These are phyloP conservation scores for Leptopterna dolabrata DNA, from an alignment of 2,888 invertebrate species.

Conservation along the genomic window DNA sequence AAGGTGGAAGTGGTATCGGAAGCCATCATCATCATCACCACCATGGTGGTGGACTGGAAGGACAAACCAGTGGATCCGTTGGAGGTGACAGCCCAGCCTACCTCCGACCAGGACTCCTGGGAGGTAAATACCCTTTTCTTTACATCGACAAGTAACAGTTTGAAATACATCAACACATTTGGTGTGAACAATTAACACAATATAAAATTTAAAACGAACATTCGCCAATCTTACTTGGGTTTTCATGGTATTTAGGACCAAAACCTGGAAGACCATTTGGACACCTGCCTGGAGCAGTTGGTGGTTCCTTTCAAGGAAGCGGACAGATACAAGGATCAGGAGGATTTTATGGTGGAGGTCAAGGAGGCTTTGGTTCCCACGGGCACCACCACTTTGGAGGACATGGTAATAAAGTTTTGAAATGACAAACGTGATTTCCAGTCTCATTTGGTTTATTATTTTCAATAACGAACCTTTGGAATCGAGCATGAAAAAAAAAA, in stretches of 20 bases:
- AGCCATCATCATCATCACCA: conserved; percentile 33
- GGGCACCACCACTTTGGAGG: background rate
- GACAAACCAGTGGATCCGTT: conserved; percentile 19
- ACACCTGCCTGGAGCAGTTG: conserved; percentile 5
- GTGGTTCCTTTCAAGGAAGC: conserved; percentile 32
- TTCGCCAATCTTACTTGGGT: background rate
- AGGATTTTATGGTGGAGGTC: conserved; percentile 29
- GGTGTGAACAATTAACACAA: background rate
- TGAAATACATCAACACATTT: background rate
- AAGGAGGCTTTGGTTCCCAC: conserved; percentile 1
- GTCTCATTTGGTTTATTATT: too few species aligned
- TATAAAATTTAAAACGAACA: background rate
- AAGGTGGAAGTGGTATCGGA: conserved; percentile 27
- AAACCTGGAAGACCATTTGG: conserved; percentile 38
- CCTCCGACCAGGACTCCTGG: conserved; percentile 23
- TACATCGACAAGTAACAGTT: background rate
- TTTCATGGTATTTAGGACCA: background rate
- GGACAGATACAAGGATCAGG: conserved; percentile 41
- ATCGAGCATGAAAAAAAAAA: too few species aligned
- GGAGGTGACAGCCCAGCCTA: conserved; percentile 36
- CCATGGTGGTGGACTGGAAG: conserved; percentile 23
- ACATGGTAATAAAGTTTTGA: conserved; percentile 9
- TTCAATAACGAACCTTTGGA: too few species aligned
- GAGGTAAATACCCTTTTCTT: conserved; percentile 10
- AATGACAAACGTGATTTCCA: too few species aligned